Conservation (phyloP, 2,888 invertebrate genomes). For the Lasioglossum pauxillum region DNA sequence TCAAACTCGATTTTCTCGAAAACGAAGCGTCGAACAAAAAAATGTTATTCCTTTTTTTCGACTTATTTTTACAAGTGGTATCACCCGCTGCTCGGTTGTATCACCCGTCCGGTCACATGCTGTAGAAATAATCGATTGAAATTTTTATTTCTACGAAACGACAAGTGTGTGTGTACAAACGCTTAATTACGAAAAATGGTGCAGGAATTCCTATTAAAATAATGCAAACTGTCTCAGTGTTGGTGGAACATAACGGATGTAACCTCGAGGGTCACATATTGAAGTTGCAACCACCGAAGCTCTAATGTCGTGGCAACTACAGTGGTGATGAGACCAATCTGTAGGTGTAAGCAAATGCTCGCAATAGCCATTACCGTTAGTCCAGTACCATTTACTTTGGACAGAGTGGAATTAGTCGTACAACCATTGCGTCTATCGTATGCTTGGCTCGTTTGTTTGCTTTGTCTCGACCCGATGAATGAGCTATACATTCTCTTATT, state of each 20-base stretch:
- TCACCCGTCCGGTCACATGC: too few relatives aligned
- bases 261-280: not conserved
- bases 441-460: not conserved
- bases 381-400: conserved; percentile 2
- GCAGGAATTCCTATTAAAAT: not conserved
- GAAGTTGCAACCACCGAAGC: not conserved
- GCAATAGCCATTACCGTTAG: not conserved
- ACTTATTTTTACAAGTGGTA: too few relatives aligned
- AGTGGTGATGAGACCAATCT: not conserved
- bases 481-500: not conserved
- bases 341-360: not conserved
- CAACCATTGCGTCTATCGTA: not conserved
- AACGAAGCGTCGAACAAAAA: too few relatives aligned
- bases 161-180: not conserved
- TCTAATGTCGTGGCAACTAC: not conserved
- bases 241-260: too few relatives aligned
- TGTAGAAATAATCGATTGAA: not conserved
- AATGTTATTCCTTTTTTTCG: too few relatives aligned
- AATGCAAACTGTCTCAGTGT: not conserved
- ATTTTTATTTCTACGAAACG: not conserved
- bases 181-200: not conserved
- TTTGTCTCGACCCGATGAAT: not conserved
- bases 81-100: too few relatives aligned
- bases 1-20: too few relatives aligned
- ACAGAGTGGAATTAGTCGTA: not conserved